A percentile compares a stretch with the other conserved stretches of the same genome.
phyloP scores from a whole-genome alignment of 2,888 invertebrate species.

The Sturmia bella region DNA sequence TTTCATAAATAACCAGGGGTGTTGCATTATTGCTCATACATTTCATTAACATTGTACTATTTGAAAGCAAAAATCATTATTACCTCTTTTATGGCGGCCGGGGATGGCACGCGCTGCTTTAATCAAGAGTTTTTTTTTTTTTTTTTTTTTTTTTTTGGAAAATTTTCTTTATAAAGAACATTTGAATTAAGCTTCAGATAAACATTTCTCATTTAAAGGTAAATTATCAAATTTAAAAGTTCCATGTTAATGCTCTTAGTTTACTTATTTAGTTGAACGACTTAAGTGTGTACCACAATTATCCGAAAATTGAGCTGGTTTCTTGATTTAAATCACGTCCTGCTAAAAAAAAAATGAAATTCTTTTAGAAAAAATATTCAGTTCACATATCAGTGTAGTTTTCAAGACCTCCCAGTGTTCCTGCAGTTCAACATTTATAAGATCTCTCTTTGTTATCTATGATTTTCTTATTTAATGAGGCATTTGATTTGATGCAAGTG shows the following conservation, averaged over 20 bases:
- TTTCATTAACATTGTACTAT: slow-evolving; percentile 1
- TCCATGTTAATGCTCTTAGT: too few relatives aligned
- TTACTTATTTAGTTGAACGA: too few relatives aligned
- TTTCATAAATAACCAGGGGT: background rate
- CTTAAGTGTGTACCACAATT: too few relatives aligned
- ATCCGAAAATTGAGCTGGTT: background rate
- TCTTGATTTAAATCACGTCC: slow-evolving; percentile 32
- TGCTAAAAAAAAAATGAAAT: slow-evolving; percentile 12
- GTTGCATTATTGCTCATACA: slow-evolving; percentile 24
- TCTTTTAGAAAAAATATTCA: background rate
- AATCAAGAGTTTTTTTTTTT: too few relatives aligned
- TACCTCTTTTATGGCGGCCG: too few relatives aligned
- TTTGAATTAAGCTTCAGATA: too few relatives aligned
- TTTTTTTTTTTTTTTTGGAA: too few relatives aligned
- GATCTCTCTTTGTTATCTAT: background rate
- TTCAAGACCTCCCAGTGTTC: slow-evolving; percentile 19
- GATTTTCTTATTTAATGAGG: slow-evolving; percentile 40
- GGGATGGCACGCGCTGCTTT: slow-evolving; percentile 42
- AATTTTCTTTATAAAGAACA: too few relatives aligned
- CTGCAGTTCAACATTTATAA: slow-evolving; percentile 14
- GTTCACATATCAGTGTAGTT: background rate
- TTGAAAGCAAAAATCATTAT: too few relatives aligned
- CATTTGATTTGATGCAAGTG: slow-evolving; percentile 39
- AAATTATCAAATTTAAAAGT: too few relatives aligned
- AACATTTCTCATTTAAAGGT: too few relatives aligned